Evolutionary conservation across 1,140 invertebrate species (phyloP).

Genomic region (Acromyrmex heyeri): DNA sequence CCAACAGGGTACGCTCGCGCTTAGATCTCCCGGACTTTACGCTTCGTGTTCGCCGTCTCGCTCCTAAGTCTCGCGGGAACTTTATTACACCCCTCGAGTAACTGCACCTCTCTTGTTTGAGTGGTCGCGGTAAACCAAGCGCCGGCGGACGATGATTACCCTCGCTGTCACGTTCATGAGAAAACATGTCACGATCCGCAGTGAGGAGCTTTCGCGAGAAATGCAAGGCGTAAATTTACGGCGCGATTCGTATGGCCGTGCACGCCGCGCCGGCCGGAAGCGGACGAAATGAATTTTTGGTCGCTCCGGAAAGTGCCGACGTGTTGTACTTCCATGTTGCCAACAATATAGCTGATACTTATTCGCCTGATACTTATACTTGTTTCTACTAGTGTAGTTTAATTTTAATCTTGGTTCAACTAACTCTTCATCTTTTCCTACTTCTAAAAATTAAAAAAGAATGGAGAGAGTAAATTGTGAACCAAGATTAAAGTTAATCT

Average conservation of each 20-base stretch:
- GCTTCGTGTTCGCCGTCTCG: slow-evolving; percentile 45
- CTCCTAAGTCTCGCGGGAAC: slow-evolving; percentile 52
- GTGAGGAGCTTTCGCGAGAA: slow-evolving; percentile 52
- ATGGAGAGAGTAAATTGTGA: too few relatives aligned
- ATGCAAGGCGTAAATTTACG: slow-evolving; percentile 68
- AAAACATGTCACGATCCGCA: slow-evolving; percentile 73
- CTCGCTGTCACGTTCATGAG: slow-evolving; percentile 62
- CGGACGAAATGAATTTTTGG: slow-evolving; percentile 25
- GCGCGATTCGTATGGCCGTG: slow-evolving; percentile 23
- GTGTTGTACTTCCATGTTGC: background rate
- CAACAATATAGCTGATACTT: background rate
- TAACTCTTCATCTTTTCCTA: too few relatives aligned
- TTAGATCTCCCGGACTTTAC: slow-evolving; percentile 67
- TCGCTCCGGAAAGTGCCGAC: background rate
- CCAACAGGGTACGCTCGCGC: slow-evolving; percentile 68
- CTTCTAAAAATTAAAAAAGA: too few relatives aligned
- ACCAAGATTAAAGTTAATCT: too few relatives aligned
- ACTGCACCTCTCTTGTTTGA: slow-evolving; percentile 65
- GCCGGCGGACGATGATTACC: slow-evolving; percentile 65
- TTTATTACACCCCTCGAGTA: slow-evolving; percentile 69
- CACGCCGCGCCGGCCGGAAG: slow-evolving; percentile 1
- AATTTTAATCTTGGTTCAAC: too few relatives aligned
- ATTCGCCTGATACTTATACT: background rate
- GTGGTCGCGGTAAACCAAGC: slow-evolving; percentile 64
- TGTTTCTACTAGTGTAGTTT: too few relatives aligned